These are phyloP conservation scores for Horisme vitalbata DNA, from an alignment of 2,888 invertebrate species.

Conservation along the genomic window DNA sequence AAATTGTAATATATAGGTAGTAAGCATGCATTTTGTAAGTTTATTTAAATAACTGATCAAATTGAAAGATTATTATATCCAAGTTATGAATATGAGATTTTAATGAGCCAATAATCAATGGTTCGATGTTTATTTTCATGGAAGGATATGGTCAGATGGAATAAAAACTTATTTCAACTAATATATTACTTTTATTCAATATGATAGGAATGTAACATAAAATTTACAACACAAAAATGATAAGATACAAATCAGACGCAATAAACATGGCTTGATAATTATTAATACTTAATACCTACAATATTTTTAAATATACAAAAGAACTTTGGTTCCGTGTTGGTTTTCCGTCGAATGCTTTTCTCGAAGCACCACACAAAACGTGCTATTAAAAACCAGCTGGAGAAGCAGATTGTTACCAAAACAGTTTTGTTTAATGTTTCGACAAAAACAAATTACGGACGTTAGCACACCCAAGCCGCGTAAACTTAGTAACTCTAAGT, in stretches of 20 bases:
- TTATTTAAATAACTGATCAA: conserved; percentile 79
- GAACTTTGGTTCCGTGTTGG: neutral
- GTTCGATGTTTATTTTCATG: conserved; percentile 59
- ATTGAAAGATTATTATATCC: conserved; percentile 76
- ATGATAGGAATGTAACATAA: conserved; percentile 26
- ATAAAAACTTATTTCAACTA: conserved; percentile 50
- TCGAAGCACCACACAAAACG: no score
- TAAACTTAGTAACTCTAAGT: no score
- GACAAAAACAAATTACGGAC: no score
- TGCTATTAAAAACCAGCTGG: no score
- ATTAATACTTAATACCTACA: no score
- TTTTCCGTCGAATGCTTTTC: no score
- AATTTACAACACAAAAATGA: neutral
- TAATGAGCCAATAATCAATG: conserved; percentile 69
- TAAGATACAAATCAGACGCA: no score
- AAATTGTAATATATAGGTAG: conserved; percentile 78
- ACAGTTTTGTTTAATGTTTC: no score
- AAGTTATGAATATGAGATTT: conserved; percentile 79
- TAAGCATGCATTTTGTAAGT: conserved; percentile 81
- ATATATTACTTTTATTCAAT: conserved; percentile 29
- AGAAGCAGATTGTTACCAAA: no score
- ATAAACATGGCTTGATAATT: no score
- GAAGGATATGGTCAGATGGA: conserved; percentile 46
- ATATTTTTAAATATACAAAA: neutral
- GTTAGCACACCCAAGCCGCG: no score